A percentile compares a stretch with the other conserved stretches of the same genome.
phyloP scores from a whole-genome alignment of 2,888 invertebrate genomes.

The Acronicta leporina region DNA sequence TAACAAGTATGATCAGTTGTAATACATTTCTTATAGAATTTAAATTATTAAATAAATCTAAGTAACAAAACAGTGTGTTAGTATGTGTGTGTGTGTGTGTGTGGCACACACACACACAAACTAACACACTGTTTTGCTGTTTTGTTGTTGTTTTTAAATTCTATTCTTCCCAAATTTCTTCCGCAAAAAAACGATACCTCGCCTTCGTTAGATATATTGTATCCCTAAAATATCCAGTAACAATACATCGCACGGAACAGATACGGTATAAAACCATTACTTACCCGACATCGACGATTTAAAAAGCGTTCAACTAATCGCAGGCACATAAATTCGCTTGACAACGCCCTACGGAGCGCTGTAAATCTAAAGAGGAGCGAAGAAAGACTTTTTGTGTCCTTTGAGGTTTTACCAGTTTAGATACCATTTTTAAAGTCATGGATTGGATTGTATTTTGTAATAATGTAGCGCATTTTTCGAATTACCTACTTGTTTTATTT shows the following conservation, averaged over 20 bases:
- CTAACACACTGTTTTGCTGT: no score
- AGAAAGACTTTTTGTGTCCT: conserved; percentile 24
- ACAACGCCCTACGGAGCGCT: conserved; percentile 55
- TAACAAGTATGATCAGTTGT: no score
- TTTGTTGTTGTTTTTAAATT: no score
- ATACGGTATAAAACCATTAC: conserved; percentile 56
- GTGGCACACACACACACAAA: no score
- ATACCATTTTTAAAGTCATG: conserved; percentile 5
- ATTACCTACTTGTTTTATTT: no score
- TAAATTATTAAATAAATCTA: no score
- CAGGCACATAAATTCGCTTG: conserved; percentile 67
- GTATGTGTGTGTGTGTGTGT: no score
- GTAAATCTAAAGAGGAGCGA: conserved; percentile 55
- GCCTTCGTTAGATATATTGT: not conserved
- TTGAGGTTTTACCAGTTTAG: conserved; percentile 5
- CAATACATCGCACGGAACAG: conserved; percentile 21
- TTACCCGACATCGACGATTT: conserved; percentile 66
- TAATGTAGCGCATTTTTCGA: no score
- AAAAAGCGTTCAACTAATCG: conserved; percentile 77
- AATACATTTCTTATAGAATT: no score
- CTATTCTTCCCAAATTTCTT: not conserved
- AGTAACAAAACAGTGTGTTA: no score
- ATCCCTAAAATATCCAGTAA: conserved; percentile 20
- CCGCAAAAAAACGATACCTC: not conserved
- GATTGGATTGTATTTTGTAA: not conserved